Conservation (phyloP, 2,888 invertebrate genomes). For the Ochlodes sylvanus region DNA sequence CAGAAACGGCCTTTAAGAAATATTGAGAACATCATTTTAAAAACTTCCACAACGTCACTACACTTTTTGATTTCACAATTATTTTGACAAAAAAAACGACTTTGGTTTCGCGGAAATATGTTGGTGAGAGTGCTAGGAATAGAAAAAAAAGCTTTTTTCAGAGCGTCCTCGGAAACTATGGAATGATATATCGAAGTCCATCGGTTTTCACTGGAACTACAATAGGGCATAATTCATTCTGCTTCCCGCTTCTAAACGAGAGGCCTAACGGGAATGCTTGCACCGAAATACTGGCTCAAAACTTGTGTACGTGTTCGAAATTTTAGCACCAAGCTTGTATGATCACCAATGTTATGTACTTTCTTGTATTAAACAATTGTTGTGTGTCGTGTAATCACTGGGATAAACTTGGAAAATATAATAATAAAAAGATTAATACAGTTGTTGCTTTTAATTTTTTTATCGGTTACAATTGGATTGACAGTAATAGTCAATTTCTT, state of each 20-base stretch:
- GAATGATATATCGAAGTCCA: constrained; percentile 46
- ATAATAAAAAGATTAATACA: too few species aligned
- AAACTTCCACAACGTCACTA: neutral
- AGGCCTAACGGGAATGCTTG: constrained; percentile 69
- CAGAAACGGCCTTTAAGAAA: too few species aligned
- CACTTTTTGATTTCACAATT: neutral
- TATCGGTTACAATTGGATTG: too few species aligned
- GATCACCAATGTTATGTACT: neutral
- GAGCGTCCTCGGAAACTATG: constrained; percentile 25
- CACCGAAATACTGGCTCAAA: constrained; percentile 51
- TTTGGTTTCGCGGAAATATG: constrained; percentile 22
- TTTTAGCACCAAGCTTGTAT: constrained; percentile 1
- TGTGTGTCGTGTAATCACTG: too few species aligned
- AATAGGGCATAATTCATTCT: constrained; percentile 68
- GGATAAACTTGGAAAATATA: too few species aligned
- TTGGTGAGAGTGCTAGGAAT: constrained; percentile 24
- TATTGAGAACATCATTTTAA: too few species aligned
- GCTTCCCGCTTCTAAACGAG: constrained; percentile 51
- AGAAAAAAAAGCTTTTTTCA: constrained; percentile 28
- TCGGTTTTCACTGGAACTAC: constrained; percentile 55
- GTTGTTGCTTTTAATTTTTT: too few species aligned
- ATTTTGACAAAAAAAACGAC: neutral
- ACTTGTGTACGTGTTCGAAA: neutral
- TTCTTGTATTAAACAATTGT: too few species aligned
- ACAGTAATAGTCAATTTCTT: too few species aligned